Evolutionary conservation across 2,888 invertebrate species (phyloP).

Genomic region (Petrolisthes manimaculis): DNA sequence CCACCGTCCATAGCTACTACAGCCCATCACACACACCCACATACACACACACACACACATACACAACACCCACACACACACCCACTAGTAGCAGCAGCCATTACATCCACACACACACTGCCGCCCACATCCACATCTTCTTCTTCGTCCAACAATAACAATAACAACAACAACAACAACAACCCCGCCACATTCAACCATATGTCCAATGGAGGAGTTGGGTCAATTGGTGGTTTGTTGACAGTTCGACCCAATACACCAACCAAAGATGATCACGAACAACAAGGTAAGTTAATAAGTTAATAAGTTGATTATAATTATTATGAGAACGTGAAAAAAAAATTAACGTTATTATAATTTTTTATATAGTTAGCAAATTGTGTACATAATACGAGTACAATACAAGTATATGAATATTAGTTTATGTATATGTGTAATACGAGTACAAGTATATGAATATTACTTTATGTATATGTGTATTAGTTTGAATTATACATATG

Average conservation of each 20-base stretch:
- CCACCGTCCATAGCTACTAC: slow-evolving; percentile 47
- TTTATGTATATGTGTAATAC: too few relatives aligned
- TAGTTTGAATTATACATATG: too few relatives aligned
- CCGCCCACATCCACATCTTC: slow-evolving; percentile 14
- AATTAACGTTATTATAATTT: too few relatives aligned
- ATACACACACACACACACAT: slow-evolving; percentile 9
- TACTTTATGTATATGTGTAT: background rate
- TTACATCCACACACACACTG: slow-evolving; percentile 32
- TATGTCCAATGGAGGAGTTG: slow-evolving; percentile 42
- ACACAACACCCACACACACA: slow-evolving; percentile 37
- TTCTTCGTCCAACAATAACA: slow-evolving; percentile 29
- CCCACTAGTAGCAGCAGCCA: slow-evolving; percentile 25
- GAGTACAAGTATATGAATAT: too few relatives aligned
- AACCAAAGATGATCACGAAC: slow-evolving; percentile 61
- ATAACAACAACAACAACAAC: slow-evolving; percentile 35
- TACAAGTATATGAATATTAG: too few relatives aligned
- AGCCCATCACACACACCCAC: slow-evolving; percentile 41
- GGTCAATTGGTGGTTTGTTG: slow-evolving; percentile 7
- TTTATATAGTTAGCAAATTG: too few relatives aligned
- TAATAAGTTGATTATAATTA: too few relatives aligned
- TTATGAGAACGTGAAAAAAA: too few relatives aligned
- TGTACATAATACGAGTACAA: too few relatives aligned
- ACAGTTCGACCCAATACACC: slow-evolving; percentile 29
- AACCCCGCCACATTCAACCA: slow-evolving; percentile 55
- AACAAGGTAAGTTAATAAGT: slow-evolving; percentile 28